Evolutionary conservation across 2,113 vertebrate species (phyloP).

Genomic region (Nipponia nippon): DNA sequence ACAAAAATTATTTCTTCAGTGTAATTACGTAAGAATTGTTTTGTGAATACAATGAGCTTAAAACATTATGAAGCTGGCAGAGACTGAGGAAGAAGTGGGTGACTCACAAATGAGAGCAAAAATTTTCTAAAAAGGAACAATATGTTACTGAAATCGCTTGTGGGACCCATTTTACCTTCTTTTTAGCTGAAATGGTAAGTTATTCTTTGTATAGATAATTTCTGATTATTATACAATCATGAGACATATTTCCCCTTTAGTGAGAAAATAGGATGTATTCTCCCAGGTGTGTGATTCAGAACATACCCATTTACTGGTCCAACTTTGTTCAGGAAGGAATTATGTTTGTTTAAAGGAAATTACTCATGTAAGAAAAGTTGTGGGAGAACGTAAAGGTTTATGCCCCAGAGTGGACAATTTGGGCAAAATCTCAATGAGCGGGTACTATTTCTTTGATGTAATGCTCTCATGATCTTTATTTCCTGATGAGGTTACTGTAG

Average conservation of each 20-base stretch:
- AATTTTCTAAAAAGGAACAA: neutral
- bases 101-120: neutral
- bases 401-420: neutral
- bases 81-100: neutral
- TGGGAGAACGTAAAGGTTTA: neutral
- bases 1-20: neutral
- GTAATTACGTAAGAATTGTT: neutral
- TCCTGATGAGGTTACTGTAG: neutral
- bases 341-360: constrained; percentile 4
- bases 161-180: neutral
- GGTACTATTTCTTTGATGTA: neutral
- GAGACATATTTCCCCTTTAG: neutral
- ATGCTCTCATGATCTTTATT: neutral
- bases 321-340: neutral
- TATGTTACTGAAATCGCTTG: neutral
- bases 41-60: neutral
- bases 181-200: neutral
- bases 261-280: neutral
- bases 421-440: neutral
- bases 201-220: neutral
- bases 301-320: neutral
- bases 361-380: neutral
- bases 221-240: neutral
- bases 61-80: neutral
- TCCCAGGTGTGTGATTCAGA: neutral